Percentiles rank a stretch among this genome's conserved stretches.
Conservation (phyloP, 2,888 invertebrate species). For the Sthenelais limicola region DNA sequence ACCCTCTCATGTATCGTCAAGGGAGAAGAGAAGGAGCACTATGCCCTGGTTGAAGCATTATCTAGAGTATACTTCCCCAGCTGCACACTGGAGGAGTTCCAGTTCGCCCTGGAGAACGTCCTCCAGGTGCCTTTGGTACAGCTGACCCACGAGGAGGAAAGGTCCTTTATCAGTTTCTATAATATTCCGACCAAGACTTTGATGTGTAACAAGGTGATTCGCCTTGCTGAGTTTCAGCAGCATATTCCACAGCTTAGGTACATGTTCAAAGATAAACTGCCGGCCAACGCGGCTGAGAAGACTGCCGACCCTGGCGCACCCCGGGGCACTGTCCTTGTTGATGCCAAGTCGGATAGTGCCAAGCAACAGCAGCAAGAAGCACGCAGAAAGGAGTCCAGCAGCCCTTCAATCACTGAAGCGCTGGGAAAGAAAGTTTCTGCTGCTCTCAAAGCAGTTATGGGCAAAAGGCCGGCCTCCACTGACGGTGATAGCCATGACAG, state of each 20-base stretch:
- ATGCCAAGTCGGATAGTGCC: neutral
- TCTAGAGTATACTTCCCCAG: conserved; percentile 66
- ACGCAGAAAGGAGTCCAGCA: neutral
- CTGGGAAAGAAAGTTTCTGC: conserved; percentile 18
- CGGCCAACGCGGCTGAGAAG: conserved; percentile 7
- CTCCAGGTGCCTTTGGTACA: conserved; percentile 60
- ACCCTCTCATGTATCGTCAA: conserved; percentile 66
- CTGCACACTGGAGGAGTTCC: conserved; percentile 64
- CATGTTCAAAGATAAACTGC: conserved; percentile 35
- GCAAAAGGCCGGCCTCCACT: conserved; percentile 26
- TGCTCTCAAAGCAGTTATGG: conserved; percentile 15
- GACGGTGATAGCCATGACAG: conserved; percentile 22
- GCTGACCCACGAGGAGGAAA: conserved; percentile 64
- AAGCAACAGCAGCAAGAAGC: neutral
- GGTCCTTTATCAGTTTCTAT: conserved; percentile 68
- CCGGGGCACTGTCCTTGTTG: conserved; percentile 4
- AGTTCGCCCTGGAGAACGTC: conserved; percentile 63
- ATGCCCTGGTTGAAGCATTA: conserved; percentile 67
- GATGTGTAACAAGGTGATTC: conserved; percentile 67
- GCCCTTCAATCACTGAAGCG: conserved; percentile 11
- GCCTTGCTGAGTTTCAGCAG: conserved; percentile 61
- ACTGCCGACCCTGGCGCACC: neutral
- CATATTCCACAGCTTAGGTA: conserved; percentile 61
- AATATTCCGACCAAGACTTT: conserved; percentile 64
- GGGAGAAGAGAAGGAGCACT: conserved; percentile 52